phyloP scores from a whole-genome alignment of 2,113 vertebrate species.

The Chinchilla lanigera region DNA sequence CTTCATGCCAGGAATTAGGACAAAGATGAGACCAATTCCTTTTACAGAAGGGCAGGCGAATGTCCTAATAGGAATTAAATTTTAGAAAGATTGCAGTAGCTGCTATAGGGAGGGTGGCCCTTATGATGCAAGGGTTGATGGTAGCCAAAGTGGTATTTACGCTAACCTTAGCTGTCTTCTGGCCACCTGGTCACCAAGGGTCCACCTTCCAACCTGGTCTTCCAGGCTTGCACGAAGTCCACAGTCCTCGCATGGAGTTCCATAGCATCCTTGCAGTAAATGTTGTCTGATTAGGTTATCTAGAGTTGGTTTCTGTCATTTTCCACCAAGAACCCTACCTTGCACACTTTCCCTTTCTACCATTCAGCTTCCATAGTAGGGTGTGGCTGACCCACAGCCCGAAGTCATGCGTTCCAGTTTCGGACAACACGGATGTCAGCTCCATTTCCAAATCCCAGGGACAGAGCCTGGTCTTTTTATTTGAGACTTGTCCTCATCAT shows the following conservation, averaged over 20 bases:
- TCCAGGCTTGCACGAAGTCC: background rate
- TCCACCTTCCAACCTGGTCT: background rate
- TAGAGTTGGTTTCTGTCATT: background rate
- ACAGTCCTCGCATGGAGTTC: background rate
- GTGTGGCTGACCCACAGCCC: background rate
- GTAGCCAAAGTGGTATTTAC: background rate
- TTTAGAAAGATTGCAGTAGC: background rate
- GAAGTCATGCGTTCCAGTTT: background rate
- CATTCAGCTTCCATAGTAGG: background rate
- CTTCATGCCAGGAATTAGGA: background rate
- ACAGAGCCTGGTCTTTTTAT: background rate
- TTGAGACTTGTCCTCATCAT: background rate
- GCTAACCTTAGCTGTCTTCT: background rate
- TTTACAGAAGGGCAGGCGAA: background rate
- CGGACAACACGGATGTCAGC: background rate
- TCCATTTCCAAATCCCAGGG: background rate
- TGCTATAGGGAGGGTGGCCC: background rate
- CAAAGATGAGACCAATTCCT: background rate
- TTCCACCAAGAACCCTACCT: background rate
- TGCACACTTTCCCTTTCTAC: background rate
- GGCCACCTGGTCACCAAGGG: background rate
- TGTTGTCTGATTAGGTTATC: background rate
- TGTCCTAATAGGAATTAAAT: background rate
- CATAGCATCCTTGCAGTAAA: background rate
- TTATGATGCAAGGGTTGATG: background rate